Evolutionary conservation across 1,140 invertebrate species (phyloP).

Genomic region (Triops longicaudatus): DNA sequence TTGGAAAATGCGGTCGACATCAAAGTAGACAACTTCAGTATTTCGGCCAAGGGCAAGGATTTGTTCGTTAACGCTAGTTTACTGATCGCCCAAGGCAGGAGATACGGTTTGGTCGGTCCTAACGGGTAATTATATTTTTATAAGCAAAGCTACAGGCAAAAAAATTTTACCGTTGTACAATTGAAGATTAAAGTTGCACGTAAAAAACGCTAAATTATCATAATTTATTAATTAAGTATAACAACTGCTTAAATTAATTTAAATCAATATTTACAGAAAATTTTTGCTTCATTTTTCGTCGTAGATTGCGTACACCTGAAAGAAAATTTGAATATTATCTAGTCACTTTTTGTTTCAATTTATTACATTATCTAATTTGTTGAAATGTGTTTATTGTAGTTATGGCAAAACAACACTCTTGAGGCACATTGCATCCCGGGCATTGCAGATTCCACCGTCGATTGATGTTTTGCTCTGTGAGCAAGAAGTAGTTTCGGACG

Average conservation of each 20-base stretch:
- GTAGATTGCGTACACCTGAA: too few relatives aligned
- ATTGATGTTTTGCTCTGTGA: conserved; percentile 98
- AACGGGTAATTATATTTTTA: conserved; percentile 65
- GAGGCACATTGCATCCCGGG: conserved; percentile 78
- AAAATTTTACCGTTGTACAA: too few relatives aligned
- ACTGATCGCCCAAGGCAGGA: conserved; percentile 82
- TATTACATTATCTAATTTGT: conserved; percentile 19
- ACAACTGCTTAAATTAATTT: too few relatives aligned
- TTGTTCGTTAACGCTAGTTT: conserved; percentile 94
- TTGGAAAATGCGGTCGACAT: conserved; percentile 95
- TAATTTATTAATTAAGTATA: too few relatives aligned
- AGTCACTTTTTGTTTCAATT: conserved; percentile 26
- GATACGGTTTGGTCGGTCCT: conserved; percentile 96
- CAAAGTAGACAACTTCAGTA: conserved; percentile 97
- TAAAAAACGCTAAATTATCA: too few relatives aligned
- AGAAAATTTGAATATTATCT: too few relatives aligned
- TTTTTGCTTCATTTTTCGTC: too few relatives aligned
- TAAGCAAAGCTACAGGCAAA: too few relatives aligned
- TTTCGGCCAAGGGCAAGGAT: conserved; percentile 94
- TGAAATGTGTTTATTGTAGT: conserved; percentile 41
- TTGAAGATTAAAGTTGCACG: too few relatives aligned
- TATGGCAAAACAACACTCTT: conserved; percentile 99
- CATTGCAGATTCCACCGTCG: conserved; percentile 85
- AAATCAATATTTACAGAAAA: too few relatives aligned
- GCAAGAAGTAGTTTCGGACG: conserved; percentile 94